Evolutionary conservation across 1,140 invertebrate species (phyloP).

Genomic region (Diachasma alloeum): DNA sequence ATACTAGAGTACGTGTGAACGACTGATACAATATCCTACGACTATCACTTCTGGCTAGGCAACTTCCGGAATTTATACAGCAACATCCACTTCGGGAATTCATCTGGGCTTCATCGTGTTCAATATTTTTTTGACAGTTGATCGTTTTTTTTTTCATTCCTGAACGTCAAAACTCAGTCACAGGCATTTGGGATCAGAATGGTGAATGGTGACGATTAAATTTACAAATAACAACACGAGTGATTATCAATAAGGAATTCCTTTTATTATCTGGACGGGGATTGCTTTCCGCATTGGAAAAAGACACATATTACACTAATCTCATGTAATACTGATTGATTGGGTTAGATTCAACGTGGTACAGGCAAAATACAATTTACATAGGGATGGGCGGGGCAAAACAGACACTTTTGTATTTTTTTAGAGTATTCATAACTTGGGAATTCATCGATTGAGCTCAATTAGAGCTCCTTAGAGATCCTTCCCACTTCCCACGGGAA

Average conservation of each 20-base stretch:
- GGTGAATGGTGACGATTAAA: neutral
- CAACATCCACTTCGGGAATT: slow-evolving; percentile 41
- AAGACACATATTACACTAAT: neutral
- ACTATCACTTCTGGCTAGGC: slow-evolving; percentile 30
- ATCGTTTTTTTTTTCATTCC: neutral
- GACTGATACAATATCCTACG: slow-evolving; percentile 27
- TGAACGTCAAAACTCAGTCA: neutral
- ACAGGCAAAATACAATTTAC: neutral
- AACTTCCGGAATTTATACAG: slow-evolving; percentile 41
- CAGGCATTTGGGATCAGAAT: neutral
- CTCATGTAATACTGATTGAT: neutral
- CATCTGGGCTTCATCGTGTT: slow-evolving; percentile 41
- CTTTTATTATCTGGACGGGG: slow-evolving; percentile 16
- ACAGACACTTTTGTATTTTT: no score
- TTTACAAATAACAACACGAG: neutral
- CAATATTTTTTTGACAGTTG: slow-evolving; percentile 12
- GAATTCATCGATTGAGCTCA: no score
- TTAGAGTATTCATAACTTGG: no score
- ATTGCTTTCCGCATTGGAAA: slow-evolving; percentile 2
- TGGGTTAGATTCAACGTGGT: neutral
- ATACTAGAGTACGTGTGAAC: slow-evolving; percentile 48
- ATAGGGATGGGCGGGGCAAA: neutral
- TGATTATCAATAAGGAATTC: slow-evolving; percentile 4
- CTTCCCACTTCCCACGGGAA: no score
- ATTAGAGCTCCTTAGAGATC: no score